Percentiles rank a stretch among this genome's conserved stretches.
These are phyloP conservation scores for Campoletis raptor DNA, from an alignment of 2,888 invertebrate species.

Conservation along the genomic window DNA sequence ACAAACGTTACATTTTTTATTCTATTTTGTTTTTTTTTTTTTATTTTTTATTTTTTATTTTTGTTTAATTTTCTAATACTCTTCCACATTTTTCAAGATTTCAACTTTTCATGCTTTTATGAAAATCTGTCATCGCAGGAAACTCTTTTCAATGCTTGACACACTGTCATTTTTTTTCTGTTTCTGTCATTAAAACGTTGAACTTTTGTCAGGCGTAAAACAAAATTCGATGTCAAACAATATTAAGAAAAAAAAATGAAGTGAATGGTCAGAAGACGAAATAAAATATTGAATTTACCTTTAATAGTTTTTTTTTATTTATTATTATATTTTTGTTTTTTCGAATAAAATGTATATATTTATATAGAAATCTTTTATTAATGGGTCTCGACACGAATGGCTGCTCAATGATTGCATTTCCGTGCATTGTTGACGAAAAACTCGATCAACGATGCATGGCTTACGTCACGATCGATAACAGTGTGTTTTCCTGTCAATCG, in stretches of 20 bases:
- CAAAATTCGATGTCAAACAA: too few species aligned
- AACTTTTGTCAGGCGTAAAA: too few species aligned
- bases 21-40: not conserved
- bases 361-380: not conserved
- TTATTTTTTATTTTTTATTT: not conserved
- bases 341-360: not conserved
- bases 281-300: too few species aligned
- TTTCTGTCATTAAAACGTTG: too few species aligned
- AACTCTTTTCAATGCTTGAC: too few species aligned
- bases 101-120: too few species aligned
- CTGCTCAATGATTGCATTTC: slow-evolving; percentile 63
- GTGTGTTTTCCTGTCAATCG: not conserved
- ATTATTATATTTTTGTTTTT: slow-evolving; percentile 1
- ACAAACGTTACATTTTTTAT: too few species aligned
- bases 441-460: slow-evolving; percentile 35
- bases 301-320: too few species aligned
- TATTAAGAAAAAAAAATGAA: too few species aligned
- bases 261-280: too few species aligned
- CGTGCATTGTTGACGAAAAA: slow-evolving; percentile 69
- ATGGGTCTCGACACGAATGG: slow-evolving; percentile 48
- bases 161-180: too few species aligned
- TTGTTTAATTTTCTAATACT: not conserved
- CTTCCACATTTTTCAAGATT: not conserved
- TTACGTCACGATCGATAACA: not conserved
- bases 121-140: too few species aligned